Evolutionary conservation across 2,888 invertebrate genomes (phyloP).

Genomic region (Eupeodes latifasciatus): DNA sequence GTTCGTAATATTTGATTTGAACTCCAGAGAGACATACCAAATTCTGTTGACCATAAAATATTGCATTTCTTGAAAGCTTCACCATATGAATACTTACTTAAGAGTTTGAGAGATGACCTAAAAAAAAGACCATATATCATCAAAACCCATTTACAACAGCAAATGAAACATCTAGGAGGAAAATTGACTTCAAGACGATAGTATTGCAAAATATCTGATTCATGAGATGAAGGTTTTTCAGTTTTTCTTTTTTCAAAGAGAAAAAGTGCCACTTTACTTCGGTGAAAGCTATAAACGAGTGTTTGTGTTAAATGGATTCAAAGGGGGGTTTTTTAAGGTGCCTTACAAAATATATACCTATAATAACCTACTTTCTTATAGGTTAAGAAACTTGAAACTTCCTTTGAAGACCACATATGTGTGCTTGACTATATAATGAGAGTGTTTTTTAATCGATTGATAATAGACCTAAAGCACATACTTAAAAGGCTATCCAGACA

Average conservation of each 20-base stretch:
- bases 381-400: conserved; percentile 24
- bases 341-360: neutral
- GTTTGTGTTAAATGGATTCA: conserved; percentile 9
- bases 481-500: too few relatives aligned
- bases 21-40: neutral
- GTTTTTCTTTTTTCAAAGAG: too few relatives aligned
- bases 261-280: conserved; percentile 12
- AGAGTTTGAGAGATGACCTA: neutral
- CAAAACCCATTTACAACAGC: neutral
- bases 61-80: conserved; percentile 11
- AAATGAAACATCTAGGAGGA: conserved; percentile 15
- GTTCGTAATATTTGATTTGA: conserved; percentile 4
- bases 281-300: neutral
- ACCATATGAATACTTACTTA: neutral
- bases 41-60: neutral
- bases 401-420: neutral
- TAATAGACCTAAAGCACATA: neutral
- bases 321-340: conserved; percentile 1
- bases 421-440: neutral
- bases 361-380: neutral
- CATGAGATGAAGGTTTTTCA: neutral
- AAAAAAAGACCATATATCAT: conserved; percentile 1
- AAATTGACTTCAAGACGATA: neutral
- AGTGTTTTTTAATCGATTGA: conserved; percentile 7
- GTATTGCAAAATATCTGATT: neutral